Conservation (phyloP, 2,888 invertebrate genomes). For the Perizoma affinitatum region DNA sequence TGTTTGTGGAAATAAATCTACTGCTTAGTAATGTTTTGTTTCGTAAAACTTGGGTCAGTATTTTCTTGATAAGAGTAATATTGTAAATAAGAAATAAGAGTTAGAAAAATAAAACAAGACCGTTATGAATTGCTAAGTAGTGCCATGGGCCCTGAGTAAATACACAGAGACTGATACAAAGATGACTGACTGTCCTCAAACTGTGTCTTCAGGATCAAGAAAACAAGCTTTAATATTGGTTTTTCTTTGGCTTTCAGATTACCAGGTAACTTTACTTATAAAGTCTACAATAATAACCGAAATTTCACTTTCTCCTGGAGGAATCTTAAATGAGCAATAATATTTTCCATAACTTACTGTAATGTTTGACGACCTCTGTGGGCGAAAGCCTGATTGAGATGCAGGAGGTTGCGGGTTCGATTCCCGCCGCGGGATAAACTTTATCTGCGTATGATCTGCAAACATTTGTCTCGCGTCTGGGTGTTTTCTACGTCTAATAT, state of each 20-base stretch:
- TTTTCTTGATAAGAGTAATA: conserved; percentile 2
- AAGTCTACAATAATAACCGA: conserved; percentile 19
- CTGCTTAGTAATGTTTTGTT: not conserved
- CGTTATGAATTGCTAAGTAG: conserved; percentile 22
- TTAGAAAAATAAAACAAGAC: conserved; percentile 9
- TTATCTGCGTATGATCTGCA: too few relatives aligned
- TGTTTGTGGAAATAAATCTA: conserved; percentile 4
- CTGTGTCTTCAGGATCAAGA: conserved; percentile 16
- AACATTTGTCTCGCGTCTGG: too few relatives aligned
- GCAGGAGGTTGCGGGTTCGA: too few relatives aligned
- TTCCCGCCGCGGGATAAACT: too few relatives aligned
- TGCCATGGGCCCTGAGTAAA: conserved; percentile 28
- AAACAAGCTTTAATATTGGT: conserved; percentile 25
- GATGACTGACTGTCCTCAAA: conserved; percentile 20
- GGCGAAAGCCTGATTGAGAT: too few relatives aligned
- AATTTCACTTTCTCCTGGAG: conserved; percentile 1
- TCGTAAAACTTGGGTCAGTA: not conserved
- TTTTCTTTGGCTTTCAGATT: conserved; percentile 34
- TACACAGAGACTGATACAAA: conserved; percentile 23
- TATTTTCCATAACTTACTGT: conserved; percentile 1
- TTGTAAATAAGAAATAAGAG: conserved; percentile 6
- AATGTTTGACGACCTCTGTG: too few relatives aligned
- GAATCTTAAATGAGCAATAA: conserved; percentile 1
- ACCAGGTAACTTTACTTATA: conserved; percentile 20
- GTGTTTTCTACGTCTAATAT: too few relatives aligned